Evolutionary conservation across 2,797 vertebrate genomes (phyloP).

Genomic region (Novumbra hubbsi): DNA sequence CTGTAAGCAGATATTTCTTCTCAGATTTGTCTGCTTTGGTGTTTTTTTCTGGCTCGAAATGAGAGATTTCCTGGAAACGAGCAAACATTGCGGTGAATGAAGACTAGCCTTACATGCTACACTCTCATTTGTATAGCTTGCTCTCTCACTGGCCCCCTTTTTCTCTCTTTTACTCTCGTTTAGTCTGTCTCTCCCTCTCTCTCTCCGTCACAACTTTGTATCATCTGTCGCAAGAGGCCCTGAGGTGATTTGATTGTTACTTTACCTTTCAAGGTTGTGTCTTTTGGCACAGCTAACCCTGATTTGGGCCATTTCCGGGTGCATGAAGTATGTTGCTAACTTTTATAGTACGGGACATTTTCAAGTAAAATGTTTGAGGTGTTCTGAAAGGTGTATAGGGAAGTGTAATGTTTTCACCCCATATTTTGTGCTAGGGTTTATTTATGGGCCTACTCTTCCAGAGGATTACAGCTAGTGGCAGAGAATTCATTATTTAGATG

Average conservation of each 20-base stretch:
- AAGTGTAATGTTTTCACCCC: conserved; percentile 52
- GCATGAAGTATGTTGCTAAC: conserved; percentile 31
- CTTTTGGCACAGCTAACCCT: conserved; percentile 65
- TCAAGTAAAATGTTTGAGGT: conserved; percentile 49
- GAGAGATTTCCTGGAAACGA: conserved; percentile 66
- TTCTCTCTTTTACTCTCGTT: not conserved
- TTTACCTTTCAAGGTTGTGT: conserved; percentile 54
- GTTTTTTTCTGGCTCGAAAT: conserved; percentile 61
- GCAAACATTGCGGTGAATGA: conserved; percentile 72
- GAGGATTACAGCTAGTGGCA: conserved; percentile 75
- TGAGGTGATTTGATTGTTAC: conserved; percentile 69
- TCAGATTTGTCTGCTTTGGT: conserved; percentile 65
- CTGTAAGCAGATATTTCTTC: conserved; percentile 65
- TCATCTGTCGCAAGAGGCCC: conserved; percentile 62
- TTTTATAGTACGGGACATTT: conserved; percentile 9
- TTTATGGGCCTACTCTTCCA: conserved; percentile 64
- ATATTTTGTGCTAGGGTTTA: conserved; percentile 63
- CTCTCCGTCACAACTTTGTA: too few species aligned
- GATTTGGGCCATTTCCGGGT: conserved; percentile 53
- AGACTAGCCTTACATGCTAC: conserved; percentile 54
- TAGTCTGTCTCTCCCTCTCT: not conserved
- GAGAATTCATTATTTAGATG: conserved; percentile 80
- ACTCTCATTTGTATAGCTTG: not conserved
- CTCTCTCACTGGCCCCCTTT: not conserved
- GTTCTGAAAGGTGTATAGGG: conserved; percentile 63